Base-by-base conservation (phyloP, 2,888 invertebrate species). In the Chrysotoxum bicinctum region DNA sequence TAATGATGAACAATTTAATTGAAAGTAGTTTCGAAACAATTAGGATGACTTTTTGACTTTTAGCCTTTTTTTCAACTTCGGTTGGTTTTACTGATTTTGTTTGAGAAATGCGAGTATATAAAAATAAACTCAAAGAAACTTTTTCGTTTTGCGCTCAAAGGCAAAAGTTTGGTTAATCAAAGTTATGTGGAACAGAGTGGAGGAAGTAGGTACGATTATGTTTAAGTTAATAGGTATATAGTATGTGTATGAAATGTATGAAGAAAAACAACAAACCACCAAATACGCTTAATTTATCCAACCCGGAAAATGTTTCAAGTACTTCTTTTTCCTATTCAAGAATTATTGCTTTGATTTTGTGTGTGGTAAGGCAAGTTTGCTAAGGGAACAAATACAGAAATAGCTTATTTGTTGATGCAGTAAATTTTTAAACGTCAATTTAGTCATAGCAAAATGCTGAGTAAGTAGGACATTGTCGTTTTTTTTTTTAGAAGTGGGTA, bases 11-110 rank as follows among this genome's bases (percentile, higher is more conserved):
- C 75, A 80, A 76, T 68, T 80, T 84, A 84, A 84, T 76, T 80
- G 75, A 76, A 80, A 80, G 84, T 84, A 84, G 80, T 80, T 84
- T 60, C 75, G 43, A 72, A 80, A 80, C 80, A 84, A 84, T 80
- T 84, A 80, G 54, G 60, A 45, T 16, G 72, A 75, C 52, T 26
- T 80, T 43, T 73, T 69, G 45, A 35, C 62, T 60, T 37, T 26
- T 52, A 35, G 21, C 21, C 54, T 45, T 30, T 78, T 58, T 37
- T 48, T 19, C 5, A 48, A 14, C n/a, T 32, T 16, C 2, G 32
- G 45, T 30, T 48, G 8, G 45, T 32, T 48, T 35, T 26, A 9
- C 60, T 21, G 37, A 19, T 50, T 72, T 16, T 40, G 40, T 72
- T 78, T 64, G 32, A 30, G 26, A 48, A 40, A 21, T 35, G 3